phyloP scores from a whole-genome alignment of 2,113 vertebrate genomes.

The Sialia sialis region DNA sequence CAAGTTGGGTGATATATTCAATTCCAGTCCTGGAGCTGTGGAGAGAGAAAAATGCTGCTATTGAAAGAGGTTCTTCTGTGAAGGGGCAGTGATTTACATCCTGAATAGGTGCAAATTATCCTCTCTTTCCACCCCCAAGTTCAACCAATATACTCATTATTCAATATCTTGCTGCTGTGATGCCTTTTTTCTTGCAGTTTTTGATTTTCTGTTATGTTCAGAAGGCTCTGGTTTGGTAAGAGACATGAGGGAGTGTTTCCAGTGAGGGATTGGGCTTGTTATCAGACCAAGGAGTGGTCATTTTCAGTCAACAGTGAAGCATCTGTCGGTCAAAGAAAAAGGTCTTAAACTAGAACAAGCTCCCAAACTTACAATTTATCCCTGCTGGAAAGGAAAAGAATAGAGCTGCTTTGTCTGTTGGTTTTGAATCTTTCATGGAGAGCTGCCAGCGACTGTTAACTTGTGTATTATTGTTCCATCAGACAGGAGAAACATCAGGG shows the following conservation, averaged over 20 bases:
- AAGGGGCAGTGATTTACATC: constrained; percentile 2
- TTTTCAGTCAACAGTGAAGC: neutral
- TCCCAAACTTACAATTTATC: neutral
- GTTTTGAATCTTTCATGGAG: neutral
- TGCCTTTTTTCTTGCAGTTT: neutral
- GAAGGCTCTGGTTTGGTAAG: neutral
- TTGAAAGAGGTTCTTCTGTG: neutral
- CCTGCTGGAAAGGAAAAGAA: neutral
- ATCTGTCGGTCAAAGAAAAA: neutral
- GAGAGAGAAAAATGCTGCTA: neutral
- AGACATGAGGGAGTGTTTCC: neutral
- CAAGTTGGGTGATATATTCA: neutral
- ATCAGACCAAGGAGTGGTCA: neutral
- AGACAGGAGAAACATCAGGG: neutral
- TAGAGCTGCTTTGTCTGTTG: neutral
- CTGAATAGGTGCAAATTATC: neutral
- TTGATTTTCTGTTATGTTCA: neutral
- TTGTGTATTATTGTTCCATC: neutral
- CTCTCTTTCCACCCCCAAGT: neutral
- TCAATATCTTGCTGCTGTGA: neutral
- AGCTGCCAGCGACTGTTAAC: neutral
- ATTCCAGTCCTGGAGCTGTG: neutral
- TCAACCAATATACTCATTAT: neutral
- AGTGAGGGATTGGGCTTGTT: neutral
- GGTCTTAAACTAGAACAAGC: neutral